phyloP scores from a whole-genome alignment of 2,797 vertebrate species.

The Carduelis carduelis region DNA sequence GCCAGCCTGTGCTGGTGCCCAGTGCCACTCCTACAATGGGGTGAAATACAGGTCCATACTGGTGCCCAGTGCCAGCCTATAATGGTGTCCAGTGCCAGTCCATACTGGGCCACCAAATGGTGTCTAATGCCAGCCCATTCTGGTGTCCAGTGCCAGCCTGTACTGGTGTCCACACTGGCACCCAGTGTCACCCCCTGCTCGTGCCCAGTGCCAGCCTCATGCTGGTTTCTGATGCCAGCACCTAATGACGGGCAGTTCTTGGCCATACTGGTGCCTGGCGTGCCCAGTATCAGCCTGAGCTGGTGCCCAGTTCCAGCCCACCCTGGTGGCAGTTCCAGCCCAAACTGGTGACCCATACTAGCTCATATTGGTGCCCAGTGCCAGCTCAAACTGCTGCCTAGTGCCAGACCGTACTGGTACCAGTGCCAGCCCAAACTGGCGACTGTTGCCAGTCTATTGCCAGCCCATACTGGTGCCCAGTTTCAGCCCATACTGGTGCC shows the following conservation, averaged over 20 bases:
- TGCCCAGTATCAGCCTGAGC: not conserved
- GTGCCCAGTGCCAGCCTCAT: not conserved
- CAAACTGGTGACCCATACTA: fast-evolving
- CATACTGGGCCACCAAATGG: not conserved
- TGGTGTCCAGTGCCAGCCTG: not conserved
- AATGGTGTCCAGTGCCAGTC: not conserved
- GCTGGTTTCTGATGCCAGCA: fast-evolving
- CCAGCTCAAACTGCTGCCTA: too few relatives aligned
- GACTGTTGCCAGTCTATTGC: too few relatives aligned
- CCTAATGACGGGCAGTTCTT: fast-evolving
- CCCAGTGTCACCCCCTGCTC: fast-evolving
- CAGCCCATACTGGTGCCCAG: not conserved
- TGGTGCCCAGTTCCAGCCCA: too few relatives aligned
- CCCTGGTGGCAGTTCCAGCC: not conserved
- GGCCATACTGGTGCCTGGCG: fast-evolving
- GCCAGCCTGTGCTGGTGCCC: too few relatives aligned
- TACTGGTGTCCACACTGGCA: not conserved
- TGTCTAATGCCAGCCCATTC: not conserved
- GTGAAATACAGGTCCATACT: not conserved
- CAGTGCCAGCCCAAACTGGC: not conserved
- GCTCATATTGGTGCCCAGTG: fast-evolving
- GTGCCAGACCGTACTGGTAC: fast-evolving
- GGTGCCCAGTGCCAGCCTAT: not conserved
- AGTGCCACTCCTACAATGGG: too few relatives aligned
- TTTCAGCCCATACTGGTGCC: not conserved